Percentiles rank a stretch among this genome's conserved stretches.
phyloP scores from a whole-genome alignment of 2,113 vertebrate species.

The Planiliza haematocheilus region DNA sequence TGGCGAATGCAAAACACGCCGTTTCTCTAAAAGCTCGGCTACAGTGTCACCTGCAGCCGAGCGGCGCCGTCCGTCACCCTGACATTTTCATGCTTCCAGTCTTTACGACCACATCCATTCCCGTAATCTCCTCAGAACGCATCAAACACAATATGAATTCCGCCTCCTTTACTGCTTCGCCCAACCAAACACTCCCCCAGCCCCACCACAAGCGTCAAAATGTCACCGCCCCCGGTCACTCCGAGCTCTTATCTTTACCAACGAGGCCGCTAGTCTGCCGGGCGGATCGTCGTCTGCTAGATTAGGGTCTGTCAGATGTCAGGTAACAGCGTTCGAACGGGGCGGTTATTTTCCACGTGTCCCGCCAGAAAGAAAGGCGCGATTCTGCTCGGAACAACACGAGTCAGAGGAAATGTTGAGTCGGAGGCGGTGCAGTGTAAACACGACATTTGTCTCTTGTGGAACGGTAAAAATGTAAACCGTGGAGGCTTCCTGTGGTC shows the following conservation, averaged over 20 bases:
- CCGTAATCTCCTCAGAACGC: conserved; percentile 50
- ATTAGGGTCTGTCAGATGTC: conserved; percentile 67
- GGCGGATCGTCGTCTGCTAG: conserved; percentile 36
- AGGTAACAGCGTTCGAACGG: conserved; percentile 52
- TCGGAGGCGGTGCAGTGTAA: conserved; percentile 18
- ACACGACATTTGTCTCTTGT: background rate
- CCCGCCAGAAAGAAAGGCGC: conserved; percentile 31
- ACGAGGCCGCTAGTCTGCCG: conserved; percentile 48
- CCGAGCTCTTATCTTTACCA: conserved; percentile 60
- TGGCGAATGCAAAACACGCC: conserved; percentile 29
- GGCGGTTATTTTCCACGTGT: conserved; percentile 42
- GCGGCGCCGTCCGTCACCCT: conserved; percentile 41
- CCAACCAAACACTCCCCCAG: too few relatives aligned
- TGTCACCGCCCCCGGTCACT: conserved; percentile 32
- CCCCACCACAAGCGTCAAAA: conserved; percentile 2
- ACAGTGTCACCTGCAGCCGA: conserved; percentile 49
- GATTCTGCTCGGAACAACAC: conserved; percentile 36
- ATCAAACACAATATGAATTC: conserved; percentile 56
- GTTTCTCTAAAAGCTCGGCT: conserved; percentile 19
- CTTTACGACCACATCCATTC: conserved; percentile 53
- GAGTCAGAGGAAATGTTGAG: conserved; percentile 40
- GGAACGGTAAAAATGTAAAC: conserved; percentile 11
- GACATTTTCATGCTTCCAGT: conserved; percentile 34
- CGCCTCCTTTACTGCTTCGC: conserved; percentile 3
- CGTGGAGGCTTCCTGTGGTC: background rate